A percentile compares a stretch with the other conserved stretches of the same genome.
phyloP scores from a whole-genome alignment of 2,113 vertebrate species.

The Ammospiza caudacuta region DNA sequence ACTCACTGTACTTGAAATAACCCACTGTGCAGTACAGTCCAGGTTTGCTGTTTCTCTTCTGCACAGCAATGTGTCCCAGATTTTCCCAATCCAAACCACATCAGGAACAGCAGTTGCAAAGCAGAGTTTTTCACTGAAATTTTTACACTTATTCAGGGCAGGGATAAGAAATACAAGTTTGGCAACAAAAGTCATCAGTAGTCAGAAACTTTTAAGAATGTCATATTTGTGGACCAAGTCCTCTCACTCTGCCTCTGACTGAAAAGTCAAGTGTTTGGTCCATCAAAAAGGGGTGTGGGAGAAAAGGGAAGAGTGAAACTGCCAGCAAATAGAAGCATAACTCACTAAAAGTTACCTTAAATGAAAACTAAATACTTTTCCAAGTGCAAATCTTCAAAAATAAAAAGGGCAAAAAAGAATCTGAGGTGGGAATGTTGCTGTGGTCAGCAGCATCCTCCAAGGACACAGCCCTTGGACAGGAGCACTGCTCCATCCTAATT shows the following conservation, averaged over 20 bases:
- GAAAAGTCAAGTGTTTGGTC: not conserved
- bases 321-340: not conserved
- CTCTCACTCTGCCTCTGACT: not conserved
- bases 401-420: not conserved
- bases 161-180: not conserved
- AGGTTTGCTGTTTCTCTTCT: not conserved
- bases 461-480: not conserved
- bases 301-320: not conserved
- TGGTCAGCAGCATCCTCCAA: not conserved
- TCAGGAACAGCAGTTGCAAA: not conserved
- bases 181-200: not conserved
- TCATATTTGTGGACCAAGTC: rapidly evolving
- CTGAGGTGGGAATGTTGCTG: not conserved
- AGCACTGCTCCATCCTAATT: not conserved
- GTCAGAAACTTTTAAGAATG: not conserved
- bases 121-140: not conserved
- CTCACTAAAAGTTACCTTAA: not conserved
- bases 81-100: not conserved
- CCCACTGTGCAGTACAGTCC: not conserved
- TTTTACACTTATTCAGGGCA: not conserved
- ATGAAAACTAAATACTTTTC: not conserved
- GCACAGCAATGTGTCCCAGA: not conserved
- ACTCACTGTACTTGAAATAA: not conserved
- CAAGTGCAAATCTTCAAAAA: not conserved
- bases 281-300: not conserved